Percentiles rank a stretch among this genome's conserved stretches.
phyloP scores from a whole-genome alignment of 2,797 vertebrate genomes.

The Mastacembelus armatus region DNA sequence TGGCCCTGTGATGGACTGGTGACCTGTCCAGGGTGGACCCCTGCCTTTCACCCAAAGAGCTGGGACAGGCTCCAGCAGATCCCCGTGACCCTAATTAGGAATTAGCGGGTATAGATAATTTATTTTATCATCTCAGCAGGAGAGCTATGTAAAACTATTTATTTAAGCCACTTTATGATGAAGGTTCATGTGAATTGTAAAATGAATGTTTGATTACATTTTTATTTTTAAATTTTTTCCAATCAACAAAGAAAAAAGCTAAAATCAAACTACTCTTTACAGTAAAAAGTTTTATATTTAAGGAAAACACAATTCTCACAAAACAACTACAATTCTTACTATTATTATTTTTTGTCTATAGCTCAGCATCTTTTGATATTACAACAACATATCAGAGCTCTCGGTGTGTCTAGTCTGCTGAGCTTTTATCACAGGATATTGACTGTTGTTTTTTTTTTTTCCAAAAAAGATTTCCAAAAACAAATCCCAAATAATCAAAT shows the following conservation, averaged over 20 bases:
- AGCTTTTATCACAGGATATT: neutral
- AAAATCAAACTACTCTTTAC: neutral
- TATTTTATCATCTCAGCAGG: no score
- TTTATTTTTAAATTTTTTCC: neutral
- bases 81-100: no score
- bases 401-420: neutral
- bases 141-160: no score
- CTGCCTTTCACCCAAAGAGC: no score
- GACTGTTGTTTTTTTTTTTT: no score
- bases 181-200: neutral
- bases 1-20: no score
- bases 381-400: neutral
- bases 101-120: no score
- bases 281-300: no score
- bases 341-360: neutral
- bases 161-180: no score
- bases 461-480: neutral
- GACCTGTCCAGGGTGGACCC: no score
- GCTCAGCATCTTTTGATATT: neutral
- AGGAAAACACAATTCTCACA: no score
- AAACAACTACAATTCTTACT: slow-evolving; percentile 1
- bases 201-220: neutral
- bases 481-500: neutral
- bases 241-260: neutral
- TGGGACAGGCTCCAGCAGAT: no score